Evolutionary conservation across 1,140 invertebrate genomes (phyloP), one percentile per base, ranked within the genome.

Genomic region (Sycophaga agraensis): DNA sequence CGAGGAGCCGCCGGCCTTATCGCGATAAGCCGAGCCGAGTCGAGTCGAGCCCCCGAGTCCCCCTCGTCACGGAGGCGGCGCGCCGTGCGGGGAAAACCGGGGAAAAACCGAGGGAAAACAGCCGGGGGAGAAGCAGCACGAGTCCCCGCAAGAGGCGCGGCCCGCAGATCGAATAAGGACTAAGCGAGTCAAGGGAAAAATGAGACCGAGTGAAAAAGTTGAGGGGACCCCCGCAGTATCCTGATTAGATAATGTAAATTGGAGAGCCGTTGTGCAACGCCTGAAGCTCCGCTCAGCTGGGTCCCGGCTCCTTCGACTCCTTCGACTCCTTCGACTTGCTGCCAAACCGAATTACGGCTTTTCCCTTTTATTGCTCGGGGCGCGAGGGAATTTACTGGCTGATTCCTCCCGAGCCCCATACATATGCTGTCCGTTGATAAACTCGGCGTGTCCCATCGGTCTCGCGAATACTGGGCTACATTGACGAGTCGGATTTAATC

Each of bases 1-100:
- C 69, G 37, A 11, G 21, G 24, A 9, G 5, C 24, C n/a, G n/a
- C n/a, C n/a, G n/a, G 26, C 14, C 48, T 50, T 50, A 50, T 50
- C 48, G 17, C 16, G 46, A 12, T 73, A 70, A 71, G 73, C 69
- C 70, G n/a, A n/a, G n/a, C n/a, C n/a, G n/a, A n/a, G n/a, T n/a
- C n/a, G n/a, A n/a, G n/a, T n/a, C n/a, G n/a, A n/a, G n/a, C n/a
- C n/a, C n/a, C 70, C 68, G 66, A 71, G 72, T 68, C 61, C 62
- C 67, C 64, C 61, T 58, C 63, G n/a, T 49, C 46, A n/a, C n/a
- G n/a, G n/a, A n/a, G n/a, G n/a, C n/a, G n/a, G n/a, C n/a, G n/a
- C n/a, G n/a, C n/a, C n/a, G n/a, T n/a, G n/a, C n/a, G n/a, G n/a
- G n/a, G n/a, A n/a, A n/a, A n/a, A n/a, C n/a, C n/a, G n/a, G n/a